Conservation (phyloP, 2,797 vertebrate species). For the Knipowitschia caucasica region DNA sequence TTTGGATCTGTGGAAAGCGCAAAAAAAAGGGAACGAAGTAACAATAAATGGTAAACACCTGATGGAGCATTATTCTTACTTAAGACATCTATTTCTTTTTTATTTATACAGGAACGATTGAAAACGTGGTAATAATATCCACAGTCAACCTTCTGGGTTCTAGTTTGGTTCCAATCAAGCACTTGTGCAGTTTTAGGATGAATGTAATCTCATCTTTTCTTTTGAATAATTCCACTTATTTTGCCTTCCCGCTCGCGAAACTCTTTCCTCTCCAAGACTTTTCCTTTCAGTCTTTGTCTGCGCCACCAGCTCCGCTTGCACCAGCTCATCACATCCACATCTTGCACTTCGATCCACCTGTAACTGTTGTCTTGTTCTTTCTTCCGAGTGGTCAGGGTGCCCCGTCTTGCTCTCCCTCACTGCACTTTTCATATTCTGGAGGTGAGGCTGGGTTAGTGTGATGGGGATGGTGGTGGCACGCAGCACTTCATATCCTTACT, state of each 20-base stretch:
- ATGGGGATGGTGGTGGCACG: constrained; percentile 41
- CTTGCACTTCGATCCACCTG: constrained; percentile 63
- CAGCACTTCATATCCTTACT: constrained; percentile 91
- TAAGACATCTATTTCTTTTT: constrained; percentile 64
- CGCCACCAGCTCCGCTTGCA: constrained; percentile 67
- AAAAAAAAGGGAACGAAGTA: constrained; percentile 35
- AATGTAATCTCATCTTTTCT: constrained; percentile 88
- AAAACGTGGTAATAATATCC: constrained; percentile 70
- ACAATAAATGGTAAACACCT: constrained; percentile 60
- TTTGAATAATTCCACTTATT: constrained; percentile 93
- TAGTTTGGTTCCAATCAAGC: constrained; percentile 86
- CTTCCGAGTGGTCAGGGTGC: constrained; percentile 17
- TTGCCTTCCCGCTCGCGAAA: constrained; percentile 76
- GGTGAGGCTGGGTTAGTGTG: constrained; percentile 42
- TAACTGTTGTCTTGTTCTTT: constrained; percentile 66
- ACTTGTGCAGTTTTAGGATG: constrained; percentile 85
- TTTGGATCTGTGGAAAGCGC: constrained; percentile 46
- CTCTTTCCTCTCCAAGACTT: constrained; percentile 41
- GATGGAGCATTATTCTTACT: constrained; percentile 72
- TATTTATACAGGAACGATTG: constrained; percentile 66
- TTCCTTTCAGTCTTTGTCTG: constrained; percentile 60
- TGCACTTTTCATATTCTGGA: constrained; percentile 51
- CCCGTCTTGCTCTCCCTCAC: constrained; percentile 18
- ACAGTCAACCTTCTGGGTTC: constrained; percentile 41
- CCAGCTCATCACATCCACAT: constrained; percentile 42